Evolutionary conservation across 2,113 vertebrate species (phyloP), one percentile per base, ranked within the genome.

Genomic region (Etia nguti): DNA sequence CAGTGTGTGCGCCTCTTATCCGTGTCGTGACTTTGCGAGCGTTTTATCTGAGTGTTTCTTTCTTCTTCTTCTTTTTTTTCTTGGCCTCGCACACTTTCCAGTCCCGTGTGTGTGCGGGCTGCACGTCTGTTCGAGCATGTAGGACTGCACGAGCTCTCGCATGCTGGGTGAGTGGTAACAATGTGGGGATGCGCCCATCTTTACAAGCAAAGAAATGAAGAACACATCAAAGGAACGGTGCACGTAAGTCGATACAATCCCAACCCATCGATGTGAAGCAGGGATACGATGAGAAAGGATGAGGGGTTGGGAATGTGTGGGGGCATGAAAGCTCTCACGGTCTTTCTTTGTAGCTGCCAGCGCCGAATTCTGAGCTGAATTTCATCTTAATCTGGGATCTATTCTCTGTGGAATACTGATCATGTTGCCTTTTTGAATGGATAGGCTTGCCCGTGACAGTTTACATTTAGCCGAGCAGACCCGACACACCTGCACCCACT

Each of bases 11-110:
- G 41, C 83, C 86, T 91, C 90, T 94, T 90, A 89, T 90, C 91
- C 79, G 2, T 79, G 94, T 93, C 86, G 91, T 96, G 96, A 95
- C 91, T 92, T 91, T 86, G 88, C 46, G 84, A 93, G 94, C 79
- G 4, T 65, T 95, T 93, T 93, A 94, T 92, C 94, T 43, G 54
- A 80, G 57, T 88, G 43, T 62, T 29, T 15, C 22, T 73, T 65
- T 65, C 34, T 38, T 65, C 60, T 65, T 65, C 31, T 12, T 6
- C 0, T n/a, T 34, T 2, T 31, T 55, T 24, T 73, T 36, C 65
- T 26, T 24, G 86, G 65, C 34, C 54, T 88, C 46, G 80, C 60
- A 54, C 81, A 83, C 88, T 82, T 90, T 89, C 38, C 85, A 90
- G 79, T 86, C 85, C 75, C 59, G 41, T 79, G 68, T 89, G 79